phyloP scores from a whole-genome alignment of 2,797 vertebrate genomes.

The Xerus rutilus region DNA sequence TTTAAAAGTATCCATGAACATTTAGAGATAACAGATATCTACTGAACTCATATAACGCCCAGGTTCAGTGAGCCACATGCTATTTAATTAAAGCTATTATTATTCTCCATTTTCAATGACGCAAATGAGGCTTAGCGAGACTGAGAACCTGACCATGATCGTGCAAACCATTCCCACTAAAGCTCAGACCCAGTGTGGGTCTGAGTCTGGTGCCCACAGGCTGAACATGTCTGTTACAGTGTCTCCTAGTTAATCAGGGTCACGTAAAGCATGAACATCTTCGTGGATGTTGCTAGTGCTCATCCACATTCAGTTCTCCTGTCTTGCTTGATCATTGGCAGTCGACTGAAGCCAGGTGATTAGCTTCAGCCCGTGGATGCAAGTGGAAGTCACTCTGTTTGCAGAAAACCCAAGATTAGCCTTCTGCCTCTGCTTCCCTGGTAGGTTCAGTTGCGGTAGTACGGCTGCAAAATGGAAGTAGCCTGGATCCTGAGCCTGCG shows the following conservation, averaged over 20 bases:
- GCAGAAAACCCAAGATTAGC: neutral
- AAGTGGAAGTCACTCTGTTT: rapidly evolving
- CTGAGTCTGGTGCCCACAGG: neutral
- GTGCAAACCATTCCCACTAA: neutral
- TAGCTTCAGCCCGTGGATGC: no score
- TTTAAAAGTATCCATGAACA: neutral
- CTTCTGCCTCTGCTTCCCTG: no score
- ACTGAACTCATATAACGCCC: neutral
- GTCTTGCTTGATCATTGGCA: neutral
- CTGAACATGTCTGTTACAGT: neutral
- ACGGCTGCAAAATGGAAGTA: rapidly evolving
- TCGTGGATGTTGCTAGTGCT: rapidly evolving
- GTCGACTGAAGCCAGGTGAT: neutral
- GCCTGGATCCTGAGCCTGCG: neutral
- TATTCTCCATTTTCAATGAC: neutral
- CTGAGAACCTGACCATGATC: neutral
- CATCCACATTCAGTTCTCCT: neutral
- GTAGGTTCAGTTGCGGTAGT: rapidly evolving
- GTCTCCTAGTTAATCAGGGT: neutral
- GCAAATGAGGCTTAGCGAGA: neutral
- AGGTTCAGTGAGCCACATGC: neutral
- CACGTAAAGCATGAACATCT: rapidly evolving
- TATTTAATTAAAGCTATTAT: constrained; percentile 5
- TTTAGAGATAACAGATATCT: neutral
- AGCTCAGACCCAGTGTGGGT: neutral